These are phyloP conservation scores for Drosophila equinoxialis DNA, from an alignment of 1,140 invertebrate species.

Conservation along the genomic window DNA sequence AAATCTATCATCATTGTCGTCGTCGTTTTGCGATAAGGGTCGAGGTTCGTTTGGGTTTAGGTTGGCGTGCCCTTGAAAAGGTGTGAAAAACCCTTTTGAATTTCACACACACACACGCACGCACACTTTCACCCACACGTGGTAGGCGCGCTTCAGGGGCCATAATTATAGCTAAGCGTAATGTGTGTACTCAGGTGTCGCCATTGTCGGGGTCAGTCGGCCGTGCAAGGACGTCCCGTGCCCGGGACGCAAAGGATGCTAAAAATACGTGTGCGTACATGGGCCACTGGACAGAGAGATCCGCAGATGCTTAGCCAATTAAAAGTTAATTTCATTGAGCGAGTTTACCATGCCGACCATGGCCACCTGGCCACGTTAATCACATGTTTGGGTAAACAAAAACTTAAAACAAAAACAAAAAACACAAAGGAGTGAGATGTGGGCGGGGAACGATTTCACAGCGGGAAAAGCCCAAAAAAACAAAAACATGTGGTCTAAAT, in stretches of 20 bases:
- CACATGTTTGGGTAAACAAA: constrained; percentile 53
- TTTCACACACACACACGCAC: not conserved
- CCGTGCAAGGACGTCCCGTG: constrained; percentile 26
- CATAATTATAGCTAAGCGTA: constrained; percentile 31
- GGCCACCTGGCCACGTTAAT: constrained; percentile 24
- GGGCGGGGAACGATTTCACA: constrained; percentile 27
- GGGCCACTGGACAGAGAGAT: constrained; percentile 11
- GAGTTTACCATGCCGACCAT: constrained; percentile 12
- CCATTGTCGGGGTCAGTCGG: constrained; percentile 29
- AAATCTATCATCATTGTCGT: constrained; percentile 1
- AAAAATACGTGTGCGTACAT: constrained; percentile 52
- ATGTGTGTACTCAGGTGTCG: constrained; percentile 43
- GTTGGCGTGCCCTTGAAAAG: constrained; percentile 14
- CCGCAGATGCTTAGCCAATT: constrained; percentile 60
- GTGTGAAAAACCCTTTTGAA: constrained; percentile 3
- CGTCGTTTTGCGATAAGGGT: constrained; percentile 27
- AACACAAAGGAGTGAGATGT: constrained; percentile 19
- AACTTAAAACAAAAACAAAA: constrained; percentile 29
- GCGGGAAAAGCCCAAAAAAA: constrained; percentile 13
- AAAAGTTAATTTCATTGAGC: constrained; percentile 66
- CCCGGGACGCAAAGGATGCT: constrained; percentile 48
- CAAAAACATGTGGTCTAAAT: constrained; percentile 44
- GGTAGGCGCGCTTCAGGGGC: not conserved
- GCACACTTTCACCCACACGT: not conserved
- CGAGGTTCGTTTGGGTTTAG: not conserved